These are phyloP conservation scores for Zaprionus inermis DNA, from an alignment of 1,140 invertebrate genomes.

Conservation along the genomic window DNA sequence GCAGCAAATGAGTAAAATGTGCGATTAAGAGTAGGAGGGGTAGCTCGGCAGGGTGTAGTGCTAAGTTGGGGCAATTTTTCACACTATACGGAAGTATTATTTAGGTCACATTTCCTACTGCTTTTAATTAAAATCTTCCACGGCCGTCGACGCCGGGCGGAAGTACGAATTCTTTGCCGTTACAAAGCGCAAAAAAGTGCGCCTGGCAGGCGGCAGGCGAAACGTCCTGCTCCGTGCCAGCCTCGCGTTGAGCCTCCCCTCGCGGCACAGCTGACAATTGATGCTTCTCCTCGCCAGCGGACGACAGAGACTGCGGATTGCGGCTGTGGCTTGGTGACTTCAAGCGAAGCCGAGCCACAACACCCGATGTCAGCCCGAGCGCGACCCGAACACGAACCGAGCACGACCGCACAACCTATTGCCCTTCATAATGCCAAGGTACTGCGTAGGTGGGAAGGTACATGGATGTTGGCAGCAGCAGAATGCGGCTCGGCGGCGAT, in stretches of 20 bases:
- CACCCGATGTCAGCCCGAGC: conserved; percentile 12
- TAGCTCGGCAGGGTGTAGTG: not conserved
- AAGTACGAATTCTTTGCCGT: conserved; percentile 74
- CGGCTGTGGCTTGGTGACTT: conserved; percentile 19
- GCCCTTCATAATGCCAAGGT: conserved; percentile 67
- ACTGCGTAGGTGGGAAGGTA: conserved; percentile 5
- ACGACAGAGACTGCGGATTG: not conserved
- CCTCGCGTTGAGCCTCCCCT: not conserved
- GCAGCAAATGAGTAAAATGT: conserved; percentile 47
- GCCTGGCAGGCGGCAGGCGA: conserved; percentile 18
- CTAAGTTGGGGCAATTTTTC: conserved; percentile 65
- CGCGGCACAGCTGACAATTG: not conserved
- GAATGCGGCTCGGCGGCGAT: conserved; percentile 6
- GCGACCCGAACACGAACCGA: conserved; percentile 27
- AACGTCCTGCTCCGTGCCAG: not conserved
- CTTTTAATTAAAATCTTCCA: conserved; percentile 82
- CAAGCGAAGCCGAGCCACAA: conserved; percentile 1
- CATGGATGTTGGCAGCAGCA: conserved; percentile 2
- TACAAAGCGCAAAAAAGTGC: conserved; percentile 61
- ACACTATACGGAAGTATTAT: conserved; percentile 81
- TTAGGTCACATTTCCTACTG: conserved; percentile 81
- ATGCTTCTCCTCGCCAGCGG: not conserved
- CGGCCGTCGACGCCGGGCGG: conserved; percentile 46
- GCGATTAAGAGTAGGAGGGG: not conserved
- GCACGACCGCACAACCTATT: conserved; percentile 65